Percentiles rank a stretch among this genome's conserved stretches.
phyloP scores from a whole-genome alignment of 2,888 invertebrate species.

The Ernsta delagoae region DNA sequence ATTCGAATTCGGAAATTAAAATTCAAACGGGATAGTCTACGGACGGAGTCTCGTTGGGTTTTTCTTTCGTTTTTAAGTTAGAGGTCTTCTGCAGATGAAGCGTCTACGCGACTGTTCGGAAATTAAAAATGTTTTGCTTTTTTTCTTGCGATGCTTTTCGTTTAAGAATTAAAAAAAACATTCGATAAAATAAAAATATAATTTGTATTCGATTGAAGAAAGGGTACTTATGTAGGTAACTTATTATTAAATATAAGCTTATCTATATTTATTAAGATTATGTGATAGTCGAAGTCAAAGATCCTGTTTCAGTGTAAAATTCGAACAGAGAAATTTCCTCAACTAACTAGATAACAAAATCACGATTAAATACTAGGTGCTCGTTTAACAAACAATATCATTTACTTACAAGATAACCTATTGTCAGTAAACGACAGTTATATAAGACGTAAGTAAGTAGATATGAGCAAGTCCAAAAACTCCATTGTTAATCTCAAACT shows the following conservation, averaged over 20 bases:
- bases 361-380: too few species aligned
- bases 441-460: not conserved
- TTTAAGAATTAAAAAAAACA: not conserved
- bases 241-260: too few species aligned
- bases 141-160: not conserved
- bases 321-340: too few species aligned
- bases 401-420: too few species aligned
- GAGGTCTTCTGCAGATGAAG: constrained; percentile 12
- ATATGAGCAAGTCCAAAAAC: not conserved
- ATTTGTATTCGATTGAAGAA: too few species aligned
- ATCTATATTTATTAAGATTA: too few species aligned
- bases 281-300: too few species aligned
- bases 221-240: too few species aligned
- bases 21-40: constrained; percentile 30
- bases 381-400: too few species aligned
- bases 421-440: not conserved
- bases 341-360: too few species aligned
- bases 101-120: constrained; percentile 11
- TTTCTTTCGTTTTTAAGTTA: constrained; percentile 23
- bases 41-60: constrained; percentile 14
- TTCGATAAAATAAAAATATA: not conserved
- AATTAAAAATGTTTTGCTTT: constrained; percentile 8
- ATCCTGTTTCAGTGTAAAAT: too few species aligned
- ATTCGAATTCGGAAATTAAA: constrained; percentile 36
- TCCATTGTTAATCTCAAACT: constrained; percentile 23